Evolutionary conservation across 2,113 vertebrate genomes (phyloP), one percentile per base, ranked within the genome.

Genomic region (Melanerpes formicivorus): DNA sequence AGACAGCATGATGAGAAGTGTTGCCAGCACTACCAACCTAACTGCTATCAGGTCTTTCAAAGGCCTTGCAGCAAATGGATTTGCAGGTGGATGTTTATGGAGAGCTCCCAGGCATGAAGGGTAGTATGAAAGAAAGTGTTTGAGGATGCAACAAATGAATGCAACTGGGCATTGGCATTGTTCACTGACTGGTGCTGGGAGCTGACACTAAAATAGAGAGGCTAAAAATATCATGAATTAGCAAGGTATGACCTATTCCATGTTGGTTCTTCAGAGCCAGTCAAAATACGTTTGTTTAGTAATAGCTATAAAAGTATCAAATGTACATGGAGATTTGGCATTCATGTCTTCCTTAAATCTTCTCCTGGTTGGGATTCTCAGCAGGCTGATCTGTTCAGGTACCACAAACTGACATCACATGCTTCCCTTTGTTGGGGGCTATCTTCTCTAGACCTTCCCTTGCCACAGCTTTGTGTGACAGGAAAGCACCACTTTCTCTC

Each of bases 41-140:
- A 77, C 34, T 60, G n/a, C 67, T 87, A 46, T 74, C 18, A 5
- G 37, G 46, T 58, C 75, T 74, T 92, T 85, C 42, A 32, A 6
- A 95, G 75, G 56, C 56, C 55, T 84, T 59, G 46, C 34, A 82
- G 79, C 19, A 77, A 89, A 82, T 26, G 63, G 58, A 34, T 84
- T 90, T 93, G 90, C 87, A 90, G 64, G 72, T 85, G 46, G 81
- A 63, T 92, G 55, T 87, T 89, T 87, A 60, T 66, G 54, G 64
- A 89, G 60, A 95, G 15, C 72, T 95, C 42, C 71, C 60, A 92
- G 26, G 64, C 76, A 83, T 93, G 90, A 93, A 90, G 60, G 52
- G 71, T 77, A 91, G 60, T 64, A 63, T 0, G 1, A 66, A 76
- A 55, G 5, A 76, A 87, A 80, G 46, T 29, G 42, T 92, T 84